Evolutionary conservation across 1,140 invertebrate species (phyloP).

Genomic region (Musca vetustissima): DNA sequence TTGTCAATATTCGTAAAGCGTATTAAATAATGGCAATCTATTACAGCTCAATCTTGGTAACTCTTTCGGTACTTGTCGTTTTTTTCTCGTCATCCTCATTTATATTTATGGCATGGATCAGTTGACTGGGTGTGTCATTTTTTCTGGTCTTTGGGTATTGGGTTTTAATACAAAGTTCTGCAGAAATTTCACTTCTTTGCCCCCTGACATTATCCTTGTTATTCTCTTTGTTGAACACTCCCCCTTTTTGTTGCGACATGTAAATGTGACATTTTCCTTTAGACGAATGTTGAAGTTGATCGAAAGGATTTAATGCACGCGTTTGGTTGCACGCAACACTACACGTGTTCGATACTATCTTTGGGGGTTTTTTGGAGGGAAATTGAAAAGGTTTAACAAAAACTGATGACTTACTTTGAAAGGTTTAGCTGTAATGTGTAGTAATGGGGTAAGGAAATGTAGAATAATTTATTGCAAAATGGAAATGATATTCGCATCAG

Average conservation of each 20-base stretch:
- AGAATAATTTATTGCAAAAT: too few species aligned
- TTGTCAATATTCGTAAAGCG: constrained; percentile 2
- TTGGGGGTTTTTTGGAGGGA: too few species aligned
- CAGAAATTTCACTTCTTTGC: not conserved
- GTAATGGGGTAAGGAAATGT: too few species aligned
- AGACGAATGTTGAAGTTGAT: not conserved
- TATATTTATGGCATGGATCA: not conserved
- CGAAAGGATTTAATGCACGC: constrained; percentile 12
- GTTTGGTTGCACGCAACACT: not conserved
- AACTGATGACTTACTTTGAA: too few species aligned
- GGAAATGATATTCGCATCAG: too few species aligned
- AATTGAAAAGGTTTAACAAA: too few species aligned
- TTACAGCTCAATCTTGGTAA: constrained; percentile 21
- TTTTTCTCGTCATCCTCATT: not conserved
- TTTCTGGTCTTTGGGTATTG: too few species aligned
- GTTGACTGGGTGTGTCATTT: too few species aligned
- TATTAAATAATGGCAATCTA: constrained; percentile 1
- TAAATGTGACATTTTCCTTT: too few species aligned
- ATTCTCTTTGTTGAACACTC: not conserved
- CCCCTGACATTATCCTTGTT: not conserved
- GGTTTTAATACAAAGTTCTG: not conserved
- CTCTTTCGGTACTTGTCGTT: not conserved
- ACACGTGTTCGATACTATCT: not conserved
- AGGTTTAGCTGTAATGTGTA: too few species aligned
- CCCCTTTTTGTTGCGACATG: too few species aligned